Conservation (phyloP, 2,888 invertebrate genomes). For the Lepidocyrtoides sp. region DNA sequence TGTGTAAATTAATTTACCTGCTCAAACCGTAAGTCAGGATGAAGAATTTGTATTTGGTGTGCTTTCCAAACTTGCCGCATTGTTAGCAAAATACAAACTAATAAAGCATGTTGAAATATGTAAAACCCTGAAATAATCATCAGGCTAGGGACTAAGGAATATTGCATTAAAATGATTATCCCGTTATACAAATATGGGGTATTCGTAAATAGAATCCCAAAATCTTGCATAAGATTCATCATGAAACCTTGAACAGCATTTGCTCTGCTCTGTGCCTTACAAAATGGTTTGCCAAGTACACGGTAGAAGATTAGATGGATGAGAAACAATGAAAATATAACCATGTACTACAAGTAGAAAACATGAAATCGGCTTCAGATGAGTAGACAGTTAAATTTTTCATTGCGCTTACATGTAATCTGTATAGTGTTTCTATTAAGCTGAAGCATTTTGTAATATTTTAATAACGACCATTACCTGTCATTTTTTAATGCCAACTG, state of each 20-base stretch:
- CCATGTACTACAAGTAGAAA: not conserved
- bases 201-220: not conserved
- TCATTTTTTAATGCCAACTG: not conserved
- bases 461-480: not conserved
- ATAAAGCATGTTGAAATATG: not conserved
- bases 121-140: not conserved
- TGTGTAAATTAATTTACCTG: not conserved
- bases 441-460: too few species aligned
- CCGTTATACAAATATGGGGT: not conserved
- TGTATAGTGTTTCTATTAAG: too few species aligned
- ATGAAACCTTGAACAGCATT: not conserved
- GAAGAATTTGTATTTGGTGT: not conserved
- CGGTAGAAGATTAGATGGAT: not conserved
- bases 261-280: not conserved
- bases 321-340: not conserved
- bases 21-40: not conserved
- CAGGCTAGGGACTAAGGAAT: not conserved
- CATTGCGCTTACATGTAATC: too few species aligned
- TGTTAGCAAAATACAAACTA: not conserved
- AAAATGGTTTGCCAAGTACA: not conserved
- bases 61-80: not conserved
- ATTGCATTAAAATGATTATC: not conserved
- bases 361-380: too few species aligned
- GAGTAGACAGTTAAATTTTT: too few species aligned
- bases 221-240: not conserved